These are phyloP conservation scores for Rhodophaea formosa DNA, from an alignment of 2,888 invertebrate genomes.

Conservation along the genomic window DNA sequence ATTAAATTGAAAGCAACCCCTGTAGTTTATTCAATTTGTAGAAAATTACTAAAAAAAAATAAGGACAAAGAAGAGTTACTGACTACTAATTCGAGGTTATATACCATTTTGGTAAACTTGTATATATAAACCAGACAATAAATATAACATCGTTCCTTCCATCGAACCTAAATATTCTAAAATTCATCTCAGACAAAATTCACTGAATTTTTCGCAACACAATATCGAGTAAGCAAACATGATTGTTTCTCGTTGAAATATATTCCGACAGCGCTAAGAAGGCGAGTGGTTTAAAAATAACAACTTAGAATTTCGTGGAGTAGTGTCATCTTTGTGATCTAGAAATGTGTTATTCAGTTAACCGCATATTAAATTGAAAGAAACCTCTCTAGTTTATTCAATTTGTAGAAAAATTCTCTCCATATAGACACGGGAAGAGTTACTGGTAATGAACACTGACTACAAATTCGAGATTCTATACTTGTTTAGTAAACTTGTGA, in stretches of 20 bases:
- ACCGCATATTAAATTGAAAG: not conserved
- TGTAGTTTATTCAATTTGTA: not conserved
- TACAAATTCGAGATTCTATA: too few species aligned
- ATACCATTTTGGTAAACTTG: too few species aligned
- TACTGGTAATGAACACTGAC: too few species aligned
- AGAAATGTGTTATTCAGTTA: not conserved
- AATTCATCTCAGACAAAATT: not conserved
- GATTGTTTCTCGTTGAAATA: conserved; percentile 13
- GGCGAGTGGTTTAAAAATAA: conserved; percentile 7
- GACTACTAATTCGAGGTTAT: too few species aligned
- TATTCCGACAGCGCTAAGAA: not conserved
- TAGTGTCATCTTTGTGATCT: not conserved
- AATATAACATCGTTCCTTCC: too few species aligned
- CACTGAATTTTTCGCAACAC: not conserved
- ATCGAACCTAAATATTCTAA: too few species aligned
- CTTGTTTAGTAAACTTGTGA: too few species aligned
- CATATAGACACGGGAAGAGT: too few species aligned
- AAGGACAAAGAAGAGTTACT: too few species aligned
- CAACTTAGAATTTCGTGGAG: not conserved
- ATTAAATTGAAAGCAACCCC: not conserved
- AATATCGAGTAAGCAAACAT: conserved; percentile 6
- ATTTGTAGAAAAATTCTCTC: not conserved
- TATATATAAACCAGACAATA: too few species aligned
- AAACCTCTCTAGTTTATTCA: not conserved
- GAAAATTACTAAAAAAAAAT: too few species aligned